Conservation (phyloP, 2,113 vertebrate species). For the Montifringilla adamsi region DNA sequence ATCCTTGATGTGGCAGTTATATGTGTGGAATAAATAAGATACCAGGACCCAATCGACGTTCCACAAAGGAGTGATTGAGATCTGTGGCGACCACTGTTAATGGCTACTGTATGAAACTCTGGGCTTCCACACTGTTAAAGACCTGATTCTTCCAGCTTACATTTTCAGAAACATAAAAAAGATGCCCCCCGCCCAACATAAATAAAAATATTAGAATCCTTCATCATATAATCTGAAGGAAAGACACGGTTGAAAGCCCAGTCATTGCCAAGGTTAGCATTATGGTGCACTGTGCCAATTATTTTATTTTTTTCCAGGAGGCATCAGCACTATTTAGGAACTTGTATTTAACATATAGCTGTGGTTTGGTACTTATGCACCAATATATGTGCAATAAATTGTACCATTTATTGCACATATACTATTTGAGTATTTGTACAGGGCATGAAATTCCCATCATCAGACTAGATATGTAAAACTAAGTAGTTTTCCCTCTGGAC, state of each 20-base stretch:
- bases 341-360: neutral
- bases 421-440: neutral
- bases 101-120: neutral
- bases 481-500: neutral
- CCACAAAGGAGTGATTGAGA: neutral
- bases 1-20: neutral
- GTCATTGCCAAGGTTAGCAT: neutral
- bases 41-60: neutral
- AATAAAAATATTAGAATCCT: neutral
- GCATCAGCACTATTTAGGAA: neutral
- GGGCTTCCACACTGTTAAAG: neutral
- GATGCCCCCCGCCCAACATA: fast-evolving
- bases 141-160: neutral
- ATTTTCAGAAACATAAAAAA: neutral
- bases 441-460: neutral
- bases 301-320: neutral
- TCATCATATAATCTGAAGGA: neutral
- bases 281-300: neutral
- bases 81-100: neutral
- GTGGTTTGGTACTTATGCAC: neutral
- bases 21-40: neutral
- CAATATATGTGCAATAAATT: neutral
- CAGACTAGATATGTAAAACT: neutral
- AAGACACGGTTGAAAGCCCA: neutral
- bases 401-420: neutral